Evolutionary conservation across 2,797 vertebrate genomes (phyloP).

Genomic region (Saguinus oedipus): DNA sequence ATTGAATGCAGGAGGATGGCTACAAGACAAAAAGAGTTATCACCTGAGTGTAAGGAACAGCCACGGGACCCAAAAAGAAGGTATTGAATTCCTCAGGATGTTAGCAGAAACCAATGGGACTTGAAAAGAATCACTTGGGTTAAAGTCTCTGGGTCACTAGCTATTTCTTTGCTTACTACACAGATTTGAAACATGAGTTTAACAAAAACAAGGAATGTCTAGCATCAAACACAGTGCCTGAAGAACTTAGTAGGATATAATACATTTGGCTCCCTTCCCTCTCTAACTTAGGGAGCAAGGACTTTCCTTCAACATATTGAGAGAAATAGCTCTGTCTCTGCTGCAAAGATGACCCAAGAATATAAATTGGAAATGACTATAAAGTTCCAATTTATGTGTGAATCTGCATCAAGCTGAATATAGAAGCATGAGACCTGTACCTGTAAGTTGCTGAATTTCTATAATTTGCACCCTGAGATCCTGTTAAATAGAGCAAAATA

Average conservation of each 20-base stretch:
- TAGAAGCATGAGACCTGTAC: not conserved
- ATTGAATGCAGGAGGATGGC: not conserved
- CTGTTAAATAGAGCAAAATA: not conserved
- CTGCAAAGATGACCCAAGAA: not conserved
- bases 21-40: not conserved
- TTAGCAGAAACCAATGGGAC: not conserved
- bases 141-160: not conserved
- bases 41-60: not conserved
- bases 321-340: not conserved
- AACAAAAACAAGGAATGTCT: not conserved
- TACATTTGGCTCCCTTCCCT: not conserved
- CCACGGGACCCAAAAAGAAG: not conserved
- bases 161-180: not conserved
- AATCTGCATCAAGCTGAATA: not conserved
- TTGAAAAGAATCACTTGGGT: not conserved
- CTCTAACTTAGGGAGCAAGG: accelerated
- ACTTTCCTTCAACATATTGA: not conserved
- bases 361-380: not conserved
- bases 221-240: not conserved
- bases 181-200: not conserved
- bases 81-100: not conserved
- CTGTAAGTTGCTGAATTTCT: not conserved
- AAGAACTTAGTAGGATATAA: not conserved
- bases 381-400: not conserved
- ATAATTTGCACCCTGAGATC: not conserved